phyloP scores from a whole-genome alignment of 1,140 invertebrate species.

The Trichonephila clavipes region DNA sequence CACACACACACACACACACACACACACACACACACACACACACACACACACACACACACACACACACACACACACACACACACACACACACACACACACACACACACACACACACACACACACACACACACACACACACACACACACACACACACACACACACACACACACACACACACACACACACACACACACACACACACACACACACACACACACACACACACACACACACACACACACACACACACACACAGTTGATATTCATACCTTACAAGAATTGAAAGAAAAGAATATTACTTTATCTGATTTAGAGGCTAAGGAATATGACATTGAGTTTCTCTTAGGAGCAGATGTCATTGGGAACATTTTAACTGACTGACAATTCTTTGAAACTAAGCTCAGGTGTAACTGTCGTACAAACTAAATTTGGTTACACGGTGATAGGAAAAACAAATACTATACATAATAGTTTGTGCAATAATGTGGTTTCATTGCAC shows the following conservation, averaged over 20 bases:
- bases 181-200: slow-evolving; percentile 57
- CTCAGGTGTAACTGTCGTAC: too few relatives aligned
- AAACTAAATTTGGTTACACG: too few relatives aligned
- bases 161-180: slow-evolving; percentile 58
- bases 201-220: slow-evolving; percentile 57
- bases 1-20: slow-evolving; percentile 53
- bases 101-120: slow-evolving; percentile 55
- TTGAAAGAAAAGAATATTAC: too few relatives aligned
- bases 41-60: slow-evolving; percentile 51
- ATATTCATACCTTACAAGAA: too few relatives aligned
- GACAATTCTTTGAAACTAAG: too few relatives aligned
- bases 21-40: slow-evolving; percentile 45
- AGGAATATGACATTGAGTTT: too few relatives aligned
- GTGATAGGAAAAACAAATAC: too few relatives aligned
- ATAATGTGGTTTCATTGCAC: too few relatives aligned
- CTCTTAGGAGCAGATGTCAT: too few relatives aligned
- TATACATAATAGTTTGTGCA: too few relatives aligned
- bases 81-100: slow-evolving; percentile 53
- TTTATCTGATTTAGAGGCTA: too few relatives aligned
- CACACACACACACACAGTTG: slow-evolving; percentile 29
- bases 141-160: slow-evolving; percentile 55
- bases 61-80: slow-evolving; percentile 55
- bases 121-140: slow-evolving; percentile 51
- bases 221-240: slow-evolving; percentile 55
- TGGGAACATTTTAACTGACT: too few relatives aligned